Evolutionary conservation across 2,113 vertebrate species (phyloP).

Genomic region (Isurus oxyrinchus): DNA sequence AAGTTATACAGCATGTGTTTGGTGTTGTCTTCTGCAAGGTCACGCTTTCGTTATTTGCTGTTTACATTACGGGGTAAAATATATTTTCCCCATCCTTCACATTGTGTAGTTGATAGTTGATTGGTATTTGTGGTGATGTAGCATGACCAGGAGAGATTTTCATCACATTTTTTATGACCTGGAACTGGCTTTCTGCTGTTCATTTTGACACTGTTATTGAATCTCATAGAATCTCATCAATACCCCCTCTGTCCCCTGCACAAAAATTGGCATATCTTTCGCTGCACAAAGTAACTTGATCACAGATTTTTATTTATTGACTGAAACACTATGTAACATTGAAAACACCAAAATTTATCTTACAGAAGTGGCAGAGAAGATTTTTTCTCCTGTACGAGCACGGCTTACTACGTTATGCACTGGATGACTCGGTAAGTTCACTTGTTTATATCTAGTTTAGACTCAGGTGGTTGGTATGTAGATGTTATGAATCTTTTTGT

Average conservation of each 20-base stretch:
- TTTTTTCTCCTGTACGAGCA: slow-evolving; percentile 96
- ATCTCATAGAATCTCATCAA: background rate
- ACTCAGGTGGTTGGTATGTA: background rate
- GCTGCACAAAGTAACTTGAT: background rate
- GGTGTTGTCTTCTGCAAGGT: background rate
- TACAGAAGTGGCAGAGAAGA: slow-evolving; percentile 91
- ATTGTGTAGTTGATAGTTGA: background rate
- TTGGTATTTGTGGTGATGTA: background rate
- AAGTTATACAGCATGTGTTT: background rate
- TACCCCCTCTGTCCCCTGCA: background rate
- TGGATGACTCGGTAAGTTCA: slow-evolving; percentile 88
- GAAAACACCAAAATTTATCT: slow-evolving; percentile 38
- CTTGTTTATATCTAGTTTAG: slow-evolving; percentile 4
- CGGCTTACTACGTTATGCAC: slow-evolving; percentile 80
- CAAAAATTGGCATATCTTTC: background rate
- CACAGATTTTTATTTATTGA: background rate
- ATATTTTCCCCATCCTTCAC: background rate
- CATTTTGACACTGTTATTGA: background rate
- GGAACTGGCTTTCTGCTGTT: background rate
- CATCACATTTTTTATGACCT: background rate
- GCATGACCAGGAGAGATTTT: background rate
- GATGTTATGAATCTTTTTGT: background rate
- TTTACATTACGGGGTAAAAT: background rate
- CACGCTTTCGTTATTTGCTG: background rate
- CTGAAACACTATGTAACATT: background rate